These are phyloP conservation scores for Drosophila ercepeae DNA, from an alignment of 1,140 invertebrate species.

Conservation along the genomic window DNA sequence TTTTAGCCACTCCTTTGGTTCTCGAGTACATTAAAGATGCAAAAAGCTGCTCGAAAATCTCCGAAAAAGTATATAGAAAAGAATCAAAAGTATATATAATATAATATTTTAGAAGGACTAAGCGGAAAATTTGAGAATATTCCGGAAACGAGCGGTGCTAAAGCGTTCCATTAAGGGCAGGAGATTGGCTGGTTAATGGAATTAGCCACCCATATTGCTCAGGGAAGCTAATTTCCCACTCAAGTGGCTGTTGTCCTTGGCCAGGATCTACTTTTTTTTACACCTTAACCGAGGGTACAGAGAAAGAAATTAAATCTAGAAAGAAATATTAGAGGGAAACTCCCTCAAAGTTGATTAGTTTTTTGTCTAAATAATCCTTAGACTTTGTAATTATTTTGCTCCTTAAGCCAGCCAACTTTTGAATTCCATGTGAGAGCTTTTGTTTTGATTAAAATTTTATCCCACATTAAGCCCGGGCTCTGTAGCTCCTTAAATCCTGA, in stretches of 20 bases:
- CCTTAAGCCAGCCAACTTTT: too few species aligned
- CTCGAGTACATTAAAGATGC: conserved; percentile 20
- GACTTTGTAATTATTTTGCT: neutral
- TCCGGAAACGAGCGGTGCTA: neutral
- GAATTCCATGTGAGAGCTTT: neutral
- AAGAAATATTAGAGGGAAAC: neutral
- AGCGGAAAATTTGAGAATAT: too few species aligned
- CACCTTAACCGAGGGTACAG: neutral
- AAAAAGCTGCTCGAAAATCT: conserved; percentile 1
- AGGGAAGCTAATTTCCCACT: conserved; percentile 24
- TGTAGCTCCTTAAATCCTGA: conserved; percentile 1
- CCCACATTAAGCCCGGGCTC: neutral
- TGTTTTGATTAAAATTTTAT: conserved; percentile 5
- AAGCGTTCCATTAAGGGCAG: conserved; percentile 6
- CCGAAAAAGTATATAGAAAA: too few species aligned
- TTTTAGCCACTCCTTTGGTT: conserved; percentile 44
- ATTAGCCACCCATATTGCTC: conserved; percentile 23
- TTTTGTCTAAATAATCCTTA: neutral
- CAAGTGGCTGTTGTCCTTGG: conserved; percentile 5
- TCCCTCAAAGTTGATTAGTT: too few species aligned
- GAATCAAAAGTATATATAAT: too few species aligned
- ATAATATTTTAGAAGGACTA: too few species aligned
- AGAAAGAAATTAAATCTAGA: neutral
- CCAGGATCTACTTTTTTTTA: neutral
- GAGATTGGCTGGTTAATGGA: conserved; percentile 25